These are phyloP conservation scores for Bovichtus diacanthus DNA, from an alignment of 2,797 vertebrate species.

Conservation along the genomic window DNA sequence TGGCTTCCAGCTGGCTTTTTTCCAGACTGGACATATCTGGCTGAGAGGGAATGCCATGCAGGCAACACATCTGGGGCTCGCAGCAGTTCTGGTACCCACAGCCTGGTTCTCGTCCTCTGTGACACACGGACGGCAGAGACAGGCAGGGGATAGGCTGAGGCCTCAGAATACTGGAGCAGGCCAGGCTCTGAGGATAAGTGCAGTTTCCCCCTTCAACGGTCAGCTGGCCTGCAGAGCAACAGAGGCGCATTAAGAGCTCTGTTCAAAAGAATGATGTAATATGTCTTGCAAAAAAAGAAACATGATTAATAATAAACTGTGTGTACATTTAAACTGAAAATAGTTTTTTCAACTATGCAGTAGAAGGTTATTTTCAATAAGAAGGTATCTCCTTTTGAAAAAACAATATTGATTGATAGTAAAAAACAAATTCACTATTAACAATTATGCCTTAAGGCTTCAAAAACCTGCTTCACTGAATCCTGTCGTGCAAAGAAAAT, in stretches of 20 bases:
- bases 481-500: neutral
- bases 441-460: neutral
- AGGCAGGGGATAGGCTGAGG: slow-evolving; percentile 87
- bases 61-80: slow-evolving; percentile 88
- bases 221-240: slow-evolving; percentile 87
- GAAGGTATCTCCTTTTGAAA: neutral
- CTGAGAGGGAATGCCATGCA: slow-evolving; percentile 84
- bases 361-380: neutral
- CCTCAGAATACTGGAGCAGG: slow-evolving; percentile 84
- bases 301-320: neutral
- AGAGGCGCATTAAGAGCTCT: slow-evolving; percentile 20
- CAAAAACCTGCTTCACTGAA: neutral
- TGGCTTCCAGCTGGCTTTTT: slow-evolving; percentile 79
- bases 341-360: neutral
- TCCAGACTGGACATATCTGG: slow-evolving; percentile 76
- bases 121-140: slow-evolving; percentile 79
- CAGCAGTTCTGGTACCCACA: slow-evolving; percentile 87
- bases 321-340: neutral
- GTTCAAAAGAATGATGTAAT: neutral
- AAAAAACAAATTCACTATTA: slow-evolving; percentile 2
- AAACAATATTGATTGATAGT: neutral
- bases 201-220: slow-evolving; percentile 89
- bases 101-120: slow-evolving; percentile 79
- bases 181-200: slow-evolving; percentile 82
- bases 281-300: slow-evolving; percentile 14